Percentiles rank a stretch among this genome's conserved stretches.
Evolutionary conservation across 1,140 invertebrate genomes (phyloP).

Genomic region (Brachionus angularis): DNA sequence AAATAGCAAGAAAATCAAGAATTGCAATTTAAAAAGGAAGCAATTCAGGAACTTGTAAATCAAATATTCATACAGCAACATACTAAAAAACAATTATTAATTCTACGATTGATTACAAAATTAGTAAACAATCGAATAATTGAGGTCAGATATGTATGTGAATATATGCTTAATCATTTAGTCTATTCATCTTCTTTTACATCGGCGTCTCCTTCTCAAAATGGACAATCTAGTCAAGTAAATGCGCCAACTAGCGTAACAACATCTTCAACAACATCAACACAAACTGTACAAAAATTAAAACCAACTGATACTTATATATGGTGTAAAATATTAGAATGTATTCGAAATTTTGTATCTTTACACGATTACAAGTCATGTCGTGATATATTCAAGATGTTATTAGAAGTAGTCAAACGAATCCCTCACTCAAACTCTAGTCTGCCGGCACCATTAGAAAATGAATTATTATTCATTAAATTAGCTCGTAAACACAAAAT

Average conservation of each 20-base stretch:
- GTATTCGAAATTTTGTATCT: constrained; percentile 1
- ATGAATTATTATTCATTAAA: background rate
- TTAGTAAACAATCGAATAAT: constrained; percentile 14
- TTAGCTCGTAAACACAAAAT: constrained; percentile 18
- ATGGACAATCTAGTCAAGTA: too few species aligned
- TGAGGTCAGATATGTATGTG: constrained; percentile 9
- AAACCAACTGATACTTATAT: background rate
- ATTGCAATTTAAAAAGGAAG: background rate
- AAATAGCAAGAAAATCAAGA: background rate
- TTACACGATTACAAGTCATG: constrained; percentile 31
- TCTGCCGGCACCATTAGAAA: constrained; percentile 14
- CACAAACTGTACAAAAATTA: too few species aligned
- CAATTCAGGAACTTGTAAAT: constrained; percentile 4
- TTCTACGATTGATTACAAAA: background rate
- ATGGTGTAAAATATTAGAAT: constrained; percentile 41
- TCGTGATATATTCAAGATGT: constrained; percentile 11
- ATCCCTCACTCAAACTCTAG: constrained; percentile 14
- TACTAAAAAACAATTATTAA: constrained; percentile 17
- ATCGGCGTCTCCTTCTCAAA: too few species aligned
- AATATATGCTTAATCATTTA: background rate
- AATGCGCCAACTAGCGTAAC: too few species aligned
- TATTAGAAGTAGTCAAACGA: constrained; percentile 30
- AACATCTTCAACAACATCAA: too few species aligned
- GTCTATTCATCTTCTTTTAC: constrained; percentile 2
- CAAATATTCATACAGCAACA: constrained; percentile 30